Percentiles rank a stretch among this genome's conserved stretches.
Evolutionary conservation across 2,113 vertebrate species (phyloP).

Genomic region (Calonectris borealis): DNA sequence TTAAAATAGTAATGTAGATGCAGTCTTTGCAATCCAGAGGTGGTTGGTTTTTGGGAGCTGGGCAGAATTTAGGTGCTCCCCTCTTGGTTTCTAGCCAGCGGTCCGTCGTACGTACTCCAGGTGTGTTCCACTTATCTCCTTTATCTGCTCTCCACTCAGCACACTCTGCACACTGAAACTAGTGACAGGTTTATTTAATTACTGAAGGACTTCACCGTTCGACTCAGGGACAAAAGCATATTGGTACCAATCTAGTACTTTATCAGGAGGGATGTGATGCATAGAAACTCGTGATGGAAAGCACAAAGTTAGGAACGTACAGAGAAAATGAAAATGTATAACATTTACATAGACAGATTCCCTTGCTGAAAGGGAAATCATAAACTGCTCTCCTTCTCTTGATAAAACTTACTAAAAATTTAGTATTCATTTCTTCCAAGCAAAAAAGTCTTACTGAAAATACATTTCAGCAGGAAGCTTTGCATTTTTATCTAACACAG

Average conservation of each 20-base stretch:
- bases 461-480: neutral
- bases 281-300: neutral
- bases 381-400: neutral
- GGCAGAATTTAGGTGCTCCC: neutral
- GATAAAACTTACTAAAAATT: neutral
- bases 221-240: neutral
- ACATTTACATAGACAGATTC: neutral
- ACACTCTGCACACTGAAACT: neutral
- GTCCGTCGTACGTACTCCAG: accelerated
- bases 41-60: neutral
- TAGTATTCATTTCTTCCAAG: neutral
- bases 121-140: neutral
- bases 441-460: neutral
- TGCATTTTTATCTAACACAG: neutral
- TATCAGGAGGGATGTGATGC: neutral
- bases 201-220: neutral
- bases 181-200: neutral
- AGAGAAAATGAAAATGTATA: neutral
- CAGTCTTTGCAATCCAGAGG: neutral
- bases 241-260: neutral
- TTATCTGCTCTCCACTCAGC: neutral
- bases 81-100: neutral
- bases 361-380: neutral
- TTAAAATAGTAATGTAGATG: neutral
- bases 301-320: neutral